Conservation (phyloP, 1,140 invertebrate genomes). For the Rhopalosiphum padi region DNA sequence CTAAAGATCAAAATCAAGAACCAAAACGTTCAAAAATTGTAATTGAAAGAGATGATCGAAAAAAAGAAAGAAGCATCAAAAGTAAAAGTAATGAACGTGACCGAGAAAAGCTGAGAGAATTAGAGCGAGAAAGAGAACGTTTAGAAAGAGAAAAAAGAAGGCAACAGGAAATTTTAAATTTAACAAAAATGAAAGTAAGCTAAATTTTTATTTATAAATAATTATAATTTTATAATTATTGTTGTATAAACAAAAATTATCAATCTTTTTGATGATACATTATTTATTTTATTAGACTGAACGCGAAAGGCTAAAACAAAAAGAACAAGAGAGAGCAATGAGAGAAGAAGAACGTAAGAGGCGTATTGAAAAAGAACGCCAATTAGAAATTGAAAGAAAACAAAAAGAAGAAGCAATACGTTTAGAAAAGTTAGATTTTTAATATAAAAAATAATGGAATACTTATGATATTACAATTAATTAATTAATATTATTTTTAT, state of each 20-base stretch:
- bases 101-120: constrained; percentile 46
- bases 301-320: constrained; percentile 77
- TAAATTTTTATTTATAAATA: neutral
- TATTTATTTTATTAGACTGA: constrained; percentile 68
- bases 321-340: constrained; percentile 77
- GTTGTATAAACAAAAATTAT: neutral
- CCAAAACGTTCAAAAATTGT: constrained; percentile 51
- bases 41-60: constrained; percentile 34
- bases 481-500: neutral
- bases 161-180: constrained; percentile 40
- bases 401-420: constrained; percentile 81
- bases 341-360: constrained; percentile 78
- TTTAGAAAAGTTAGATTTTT: constrained; percentile 67
- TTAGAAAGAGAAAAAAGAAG: constrained; percentile 49
- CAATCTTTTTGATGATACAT: neutral
- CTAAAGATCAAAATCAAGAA: constrained; percentile 40
- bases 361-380: constrained; percentile 73
- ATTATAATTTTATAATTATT: neutral
- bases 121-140: constrained; percentile 34
- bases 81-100: constrained; percentile 58
- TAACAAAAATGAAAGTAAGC: constrained; percentile 42
- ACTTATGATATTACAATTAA: constrained; percentile 22
- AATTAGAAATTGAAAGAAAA: constrained; percentile 78
- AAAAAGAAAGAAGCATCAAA: constrained; percentile 43
- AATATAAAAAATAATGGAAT: neutral